Evolutionary conservation across 2,113 vertebrate genomes (phyloP).

Genomic region (Eurystomus gularis): DNA sequence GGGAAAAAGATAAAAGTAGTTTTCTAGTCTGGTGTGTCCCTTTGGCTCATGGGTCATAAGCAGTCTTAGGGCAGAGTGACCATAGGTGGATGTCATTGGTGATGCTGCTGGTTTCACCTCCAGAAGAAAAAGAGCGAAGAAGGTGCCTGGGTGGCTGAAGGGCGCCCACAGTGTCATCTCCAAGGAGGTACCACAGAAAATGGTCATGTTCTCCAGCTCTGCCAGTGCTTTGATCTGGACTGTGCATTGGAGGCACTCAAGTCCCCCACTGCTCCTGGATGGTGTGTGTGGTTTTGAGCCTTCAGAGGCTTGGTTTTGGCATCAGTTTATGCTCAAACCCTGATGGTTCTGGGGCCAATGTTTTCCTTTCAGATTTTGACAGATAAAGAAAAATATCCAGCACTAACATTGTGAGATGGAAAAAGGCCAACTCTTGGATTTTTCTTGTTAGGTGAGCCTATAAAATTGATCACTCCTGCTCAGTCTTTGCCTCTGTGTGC

Average conservation of each 20-base stretch:
- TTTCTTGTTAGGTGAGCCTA: neutral
- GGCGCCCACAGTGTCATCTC: neutral
- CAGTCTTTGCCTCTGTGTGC: neutral
- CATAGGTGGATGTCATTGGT: neutral
- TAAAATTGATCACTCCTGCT: neutral
- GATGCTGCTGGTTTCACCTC: neutral
- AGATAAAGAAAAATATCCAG: neutral
- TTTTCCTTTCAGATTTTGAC: constrained; percentile 42
- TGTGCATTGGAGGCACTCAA: fast-evolving
- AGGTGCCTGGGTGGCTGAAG: neutral
- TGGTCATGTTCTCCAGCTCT: neutral
- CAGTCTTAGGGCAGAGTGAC: neutral
- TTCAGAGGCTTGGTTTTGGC: neutral
- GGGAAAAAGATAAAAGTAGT: neutral
- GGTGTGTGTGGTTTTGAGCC: neutral
- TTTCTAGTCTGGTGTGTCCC: fast-evolving
- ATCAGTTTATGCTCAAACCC: neutral
- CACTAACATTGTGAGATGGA: neutral
- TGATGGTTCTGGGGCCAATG: neutral
- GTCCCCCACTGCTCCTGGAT: neutral
- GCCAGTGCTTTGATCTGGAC: fast-evolving
- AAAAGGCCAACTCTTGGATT: constrained; percentile 32
- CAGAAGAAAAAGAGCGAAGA: neutral
- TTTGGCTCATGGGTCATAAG: neutral
- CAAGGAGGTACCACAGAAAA: neutral